Base-by-base conservation (phyloP, 2,113 vertebrate species). In the Colossoma macropomum region DNA sequence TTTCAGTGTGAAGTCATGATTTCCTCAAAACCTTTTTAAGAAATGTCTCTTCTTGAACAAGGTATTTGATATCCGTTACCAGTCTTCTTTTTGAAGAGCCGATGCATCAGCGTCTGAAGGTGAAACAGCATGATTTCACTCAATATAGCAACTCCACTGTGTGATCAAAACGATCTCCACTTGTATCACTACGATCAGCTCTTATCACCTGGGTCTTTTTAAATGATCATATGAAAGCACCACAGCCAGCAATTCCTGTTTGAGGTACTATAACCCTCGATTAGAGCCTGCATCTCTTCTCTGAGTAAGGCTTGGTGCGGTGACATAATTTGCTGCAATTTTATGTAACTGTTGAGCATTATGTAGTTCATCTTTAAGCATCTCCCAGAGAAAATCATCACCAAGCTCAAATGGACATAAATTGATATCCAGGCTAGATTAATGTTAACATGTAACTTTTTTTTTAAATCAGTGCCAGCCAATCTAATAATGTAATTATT, bases 101-200 rank as follows among this genome's bases (percentile, higher is more conserved):
- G 25, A 32, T 28, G n/a, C 32, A 32, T 48, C 48, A 76, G 23
- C 59, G 63, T 32, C 27, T 71, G 2, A 71, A 60, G 23, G 19
- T 28, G 28, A 48, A 78, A 69, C 34, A 68, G 69, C 84, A 74
- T 34, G 79, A 65, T n/a, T 75, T 75, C 34, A 63, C 62, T 21
- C 69, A 63, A 75, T 59, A 83, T 34, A 62, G 34, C 62, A 59
- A 48, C 27, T 80, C 65, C 75, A 74, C 78, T 78, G 65, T 34
- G 68, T 56, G 74, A 52, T 71, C 32, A 66, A 79, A 81, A 30
- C 28, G 60, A 77, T 74, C 25, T 52, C 15, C 32, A 13, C 7
- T 72, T 62, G n/a, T 69, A 79, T 48, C 69, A 81, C 41, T 48
- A 71, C 45, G 16, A 60, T 56, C 2, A 52, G 45, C 63, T 81